phyloP scores from a whole-genome alignment of 2,888 invertebrate genomes.

The Timema cristinae region DNA sequence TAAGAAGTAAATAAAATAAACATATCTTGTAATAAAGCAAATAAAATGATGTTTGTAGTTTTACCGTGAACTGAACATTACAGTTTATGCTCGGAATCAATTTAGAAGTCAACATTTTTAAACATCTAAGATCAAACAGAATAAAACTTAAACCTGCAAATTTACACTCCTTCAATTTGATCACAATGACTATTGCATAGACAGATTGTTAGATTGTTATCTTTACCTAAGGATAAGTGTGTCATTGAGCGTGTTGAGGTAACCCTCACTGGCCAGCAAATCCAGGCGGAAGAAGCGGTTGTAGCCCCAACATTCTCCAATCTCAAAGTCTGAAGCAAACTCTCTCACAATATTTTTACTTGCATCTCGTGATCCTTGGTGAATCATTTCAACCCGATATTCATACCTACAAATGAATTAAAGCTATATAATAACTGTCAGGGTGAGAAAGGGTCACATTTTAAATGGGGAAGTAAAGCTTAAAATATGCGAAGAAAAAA shows the following conservation, averaged over 20 bases:
- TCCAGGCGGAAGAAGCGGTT: constrained; percentile 90
- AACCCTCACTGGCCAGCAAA: constrained; percentile 84
- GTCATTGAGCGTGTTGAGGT: constrained; percentile 77
- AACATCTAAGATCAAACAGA: neutral
- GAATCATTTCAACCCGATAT: constrained; percentile 92
- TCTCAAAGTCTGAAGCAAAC: constrained; percentile 94
- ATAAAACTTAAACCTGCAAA: neutral
- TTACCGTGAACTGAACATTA: too few relatives aligned
- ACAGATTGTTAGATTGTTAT: neutral
- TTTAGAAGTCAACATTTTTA: neutral
- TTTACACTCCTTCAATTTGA: too few relatives aligned
- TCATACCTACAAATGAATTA: constrained; percentile 62
- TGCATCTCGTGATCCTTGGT: constrained; percentile 77
- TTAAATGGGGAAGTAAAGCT: neutral
- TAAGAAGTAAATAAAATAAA: too few relatives aligned
- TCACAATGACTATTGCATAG: too few relatives aligned
- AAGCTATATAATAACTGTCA: too few relatives aligned
- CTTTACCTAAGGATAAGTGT: constrained; percentile 72
- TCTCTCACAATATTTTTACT: constrained; percentile 88
- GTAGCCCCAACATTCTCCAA: constrained; percentile 96
- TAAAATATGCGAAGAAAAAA: neutral
- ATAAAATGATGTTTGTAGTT: too few relatives aligned
- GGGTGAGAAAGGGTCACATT: neutral
- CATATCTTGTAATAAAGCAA: too few relatives aligned
- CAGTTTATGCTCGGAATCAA: too few relatives aligned